Base-by-base conservation (phyloP, 2,113 vertebrate species). In the Lichenostomus cassidix region DNA sequence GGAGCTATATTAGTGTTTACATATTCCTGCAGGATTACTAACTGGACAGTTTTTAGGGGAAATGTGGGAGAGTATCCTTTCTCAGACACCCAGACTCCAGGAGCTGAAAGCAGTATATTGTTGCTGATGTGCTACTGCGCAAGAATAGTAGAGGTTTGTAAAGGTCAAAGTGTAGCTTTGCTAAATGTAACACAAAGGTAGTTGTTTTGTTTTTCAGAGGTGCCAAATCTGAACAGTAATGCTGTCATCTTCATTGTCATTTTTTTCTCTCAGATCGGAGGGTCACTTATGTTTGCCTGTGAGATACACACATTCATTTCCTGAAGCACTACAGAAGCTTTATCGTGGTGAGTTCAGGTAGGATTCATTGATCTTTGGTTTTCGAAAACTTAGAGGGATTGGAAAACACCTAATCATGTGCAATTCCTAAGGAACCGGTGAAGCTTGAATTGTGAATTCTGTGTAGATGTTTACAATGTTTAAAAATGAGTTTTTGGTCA, bases 271-370 rank as follows among this genome's bases (percentile, higher is more conserved):
- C 81, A 98, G 98, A 80, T 99, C 99, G 52, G 99, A 99, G 88
- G 99, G 99, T 83, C 99, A 99, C 59, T 98, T 99, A 24, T 99
- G 99, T 87, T 98, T 99, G 83, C 99, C 99, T 75, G 98, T 99
- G 83, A 98, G 97, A 69, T 99, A 99, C 18, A 99, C 99, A 4
- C 97, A 93, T 42, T 98, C 98, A n/a, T 99, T 99, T 97, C 98
- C 99, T 73, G 99, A 99, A 96, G 99, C 99, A 10, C 97, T 99
- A 67, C 97, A 97, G 94, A 99, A 99, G 96, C 98, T 99, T 85
- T 98, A 97, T 87, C 97, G 98, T 94, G 99, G 99, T 96, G 98
- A 99, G 96, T 99, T 99, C 99, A 99, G 99, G 99, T 99, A 98
- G 74, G 99, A 98, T 90, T 96, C 90, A 77, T 22, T 87, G 58